phyloP scores from a whole-genome alignment of 2,888 invertebrate species.

The Agrilus cyanescens region DNA sequence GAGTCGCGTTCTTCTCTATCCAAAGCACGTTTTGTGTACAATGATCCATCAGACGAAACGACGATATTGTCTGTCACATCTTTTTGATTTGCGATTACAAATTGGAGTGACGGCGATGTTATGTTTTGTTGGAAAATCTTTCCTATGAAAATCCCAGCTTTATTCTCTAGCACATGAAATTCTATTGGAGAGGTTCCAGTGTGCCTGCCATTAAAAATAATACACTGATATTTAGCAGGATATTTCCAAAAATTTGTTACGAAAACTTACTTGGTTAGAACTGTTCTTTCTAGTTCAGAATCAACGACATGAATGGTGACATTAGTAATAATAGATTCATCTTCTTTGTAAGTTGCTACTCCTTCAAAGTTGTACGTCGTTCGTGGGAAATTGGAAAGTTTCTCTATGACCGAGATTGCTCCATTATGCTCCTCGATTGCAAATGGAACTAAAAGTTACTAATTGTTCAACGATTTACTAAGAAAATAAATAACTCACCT shows the following conservation, averaged over 20 bases:
- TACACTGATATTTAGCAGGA: background rate
- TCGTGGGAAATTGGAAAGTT: slow-evolving; percentile 54
- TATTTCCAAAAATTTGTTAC: slow-evolving; percentile 8
- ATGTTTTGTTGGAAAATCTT: slow-evolving; percentile 48
- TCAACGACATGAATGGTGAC: slow-evolving; percentile 75
- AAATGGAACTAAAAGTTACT: slow-evolving; percentile 61
- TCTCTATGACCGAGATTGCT: slow-evolving; percentile 73
- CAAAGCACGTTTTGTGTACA: slow-evolving; percentile 63
- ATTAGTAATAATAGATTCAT: slow-evolving; percentile 64
- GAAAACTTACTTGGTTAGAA: slow-evolving; percentile 49
- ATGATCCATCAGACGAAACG: slow-evolving; percentile 65
- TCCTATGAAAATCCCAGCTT: slow-evolving; percentile 60
- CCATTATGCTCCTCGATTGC: slow-evolving; percentile 82
- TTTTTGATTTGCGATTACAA: slow-evolving; percentile 71
- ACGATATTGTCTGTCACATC: slow-evolving; percentile 70
- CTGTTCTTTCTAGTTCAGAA: slow-evolving; percentile 57
- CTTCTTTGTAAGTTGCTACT: slow-evolving; percentile 54
- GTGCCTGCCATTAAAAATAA: slow-evolving; percentile 28
- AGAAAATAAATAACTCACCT: slow-evolving; percentile 38
- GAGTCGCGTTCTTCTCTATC: slow-evolving; percentile 64
- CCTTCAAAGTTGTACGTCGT: slow-evolving; percentile 71
- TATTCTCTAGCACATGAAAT: slow-evolving; percentile 67
- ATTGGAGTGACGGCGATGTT: slow-evolving; percentile 41
- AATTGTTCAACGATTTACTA: no score
- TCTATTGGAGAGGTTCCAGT: slow-evolving; percentile 57